These are phyloP conservation scores for Xestia sexstrigata DNA, from an alignment of 2,888 invertebrate species.

Conservation along the genomic window DNA sequence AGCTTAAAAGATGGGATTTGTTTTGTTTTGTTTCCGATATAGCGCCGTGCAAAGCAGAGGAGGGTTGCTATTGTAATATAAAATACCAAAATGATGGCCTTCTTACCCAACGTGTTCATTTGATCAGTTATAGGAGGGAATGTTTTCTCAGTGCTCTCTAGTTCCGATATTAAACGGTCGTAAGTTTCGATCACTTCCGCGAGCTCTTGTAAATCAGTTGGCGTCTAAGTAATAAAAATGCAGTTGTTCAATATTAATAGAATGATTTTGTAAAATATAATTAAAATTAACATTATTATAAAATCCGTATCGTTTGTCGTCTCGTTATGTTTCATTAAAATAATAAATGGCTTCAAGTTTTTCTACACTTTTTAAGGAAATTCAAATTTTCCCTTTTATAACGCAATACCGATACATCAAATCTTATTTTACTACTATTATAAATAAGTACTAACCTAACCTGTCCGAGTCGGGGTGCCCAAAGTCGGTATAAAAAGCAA, in stretches of 20 bases:
- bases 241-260: neutral
- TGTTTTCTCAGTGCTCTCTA: conserved; percentile 91
- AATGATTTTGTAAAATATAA: neutral
- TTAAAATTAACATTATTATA: neutral
- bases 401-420: neutral
- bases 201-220: conserved; percentile 94
- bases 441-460: no score
- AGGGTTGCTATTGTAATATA: neutral
- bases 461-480: no score
- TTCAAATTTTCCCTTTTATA: neutral
- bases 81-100: neutral
- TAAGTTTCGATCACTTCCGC: conserved; percentile 92
- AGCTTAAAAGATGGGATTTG: neutral
- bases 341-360: no score
- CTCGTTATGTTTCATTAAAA: neutral
- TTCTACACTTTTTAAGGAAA: neutral
- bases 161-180: conserved; percentile 92
- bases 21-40: neutral
- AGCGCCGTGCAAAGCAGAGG: neutral
- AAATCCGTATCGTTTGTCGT: neutral
- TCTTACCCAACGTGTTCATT: conserved; percentile 92
- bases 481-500: no score
- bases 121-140: conserved; percentile 95
- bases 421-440: neutral
- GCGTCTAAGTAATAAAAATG: conserved; percentile 87